phyloP scores from a whole-genome alignment of 2,113 vertebrate genomes.

The Caloenas nicobarica region DNA sequence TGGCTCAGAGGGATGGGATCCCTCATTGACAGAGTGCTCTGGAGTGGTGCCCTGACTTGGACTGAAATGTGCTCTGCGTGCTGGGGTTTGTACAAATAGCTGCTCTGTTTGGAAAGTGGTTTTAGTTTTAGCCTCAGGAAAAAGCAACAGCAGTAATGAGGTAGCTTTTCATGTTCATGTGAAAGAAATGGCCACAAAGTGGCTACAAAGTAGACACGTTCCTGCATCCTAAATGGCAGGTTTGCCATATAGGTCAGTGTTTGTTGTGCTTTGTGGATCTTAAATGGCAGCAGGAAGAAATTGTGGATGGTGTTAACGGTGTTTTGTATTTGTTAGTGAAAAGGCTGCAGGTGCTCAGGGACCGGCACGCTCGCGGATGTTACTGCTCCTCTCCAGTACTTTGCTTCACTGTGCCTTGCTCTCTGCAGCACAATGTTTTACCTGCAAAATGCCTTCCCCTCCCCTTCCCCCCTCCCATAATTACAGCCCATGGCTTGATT shows the following conservation, averaged over 20 bases:
- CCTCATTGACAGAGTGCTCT: background rate
- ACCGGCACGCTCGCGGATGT: accelerated
- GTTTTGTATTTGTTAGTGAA: background rate
- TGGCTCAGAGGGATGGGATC: background rate
- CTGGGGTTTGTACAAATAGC: background rate
- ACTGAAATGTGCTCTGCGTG: background rate
- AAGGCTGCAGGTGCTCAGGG: background rate
- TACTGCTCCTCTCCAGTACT: background rate
- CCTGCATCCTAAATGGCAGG: background rate
- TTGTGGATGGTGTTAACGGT: accelerated
- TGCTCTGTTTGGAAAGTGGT: background rate
- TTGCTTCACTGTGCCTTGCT: too few species aligned
- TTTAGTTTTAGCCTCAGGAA: background rate
- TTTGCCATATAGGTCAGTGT: background rate
- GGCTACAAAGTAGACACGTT: background rate
- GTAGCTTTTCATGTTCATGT: background rate
- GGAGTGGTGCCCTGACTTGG: background rate
- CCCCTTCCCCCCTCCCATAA: background rate
- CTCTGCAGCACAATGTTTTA: too few species aligned
- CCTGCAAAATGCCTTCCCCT: background rate
- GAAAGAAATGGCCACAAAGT: background rate
- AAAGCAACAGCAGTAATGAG: background rate
- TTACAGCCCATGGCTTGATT: background rate
- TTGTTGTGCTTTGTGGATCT: background rate
- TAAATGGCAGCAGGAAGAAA: background rate